Evolutionary conservation across 2,888 invertebrate genomes (phyloP).

Genomic region (Acronicta leporina): DNA sequence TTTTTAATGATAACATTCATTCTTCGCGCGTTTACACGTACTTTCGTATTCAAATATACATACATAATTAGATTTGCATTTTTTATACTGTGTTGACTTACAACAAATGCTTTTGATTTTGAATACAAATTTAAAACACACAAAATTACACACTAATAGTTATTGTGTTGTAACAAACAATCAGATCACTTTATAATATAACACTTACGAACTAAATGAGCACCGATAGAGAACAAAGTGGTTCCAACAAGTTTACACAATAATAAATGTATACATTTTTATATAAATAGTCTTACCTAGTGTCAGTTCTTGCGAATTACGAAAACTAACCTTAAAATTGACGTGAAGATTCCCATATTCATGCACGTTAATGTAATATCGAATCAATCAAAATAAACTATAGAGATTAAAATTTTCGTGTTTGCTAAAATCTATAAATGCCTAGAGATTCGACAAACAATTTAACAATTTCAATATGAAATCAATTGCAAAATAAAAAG

Average conservation of each 20-base stretch:
- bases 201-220: slow-evolving; percentile 69
- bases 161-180: slow-evolving; percentile 40
- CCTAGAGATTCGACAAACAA: slow-evolving; percentile 1
- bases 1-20: slow-evolving; percentile 48
- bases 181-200: slow-evolving; percentile 52
- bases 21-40: slow-evolving; percentile 37
- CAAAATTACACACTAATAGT: slow-evolving; percentile 25
- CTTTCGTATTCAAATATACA: slow-evolving; percentile 40
- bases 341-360: neutral
- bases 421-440: slow-evolving; percentile 22
- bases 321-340: neutral
- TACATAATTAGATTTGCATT: slow-evolving; percentile 19
- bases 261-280: slow-evolving; percentile 3
- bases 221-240: slow-evolving; percentile 61
- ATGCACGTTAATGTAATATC: neutral
- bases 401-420: neutral
- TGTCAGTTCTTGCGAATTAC: slow-evolving; percentile 51
- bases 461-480: neutral
- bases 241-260: slow-evolving; percentile 33
- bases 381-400: neutral
- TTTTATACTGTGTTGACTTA: slow-evolving; percentile 9
- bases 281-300: slow-evolving; percentile 37
- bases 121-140: slow-evolving; percentile 36
- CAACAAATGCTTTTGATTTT: slow-evolving; percentile 30
- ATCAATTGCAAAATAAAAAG: neutral